A percentile compares a stretch with the other conserved stretches of the same genome.
Conservation (phyloP, 1,140 invertebrate species). For the Meloidogyne chitwoodi region DNA sequence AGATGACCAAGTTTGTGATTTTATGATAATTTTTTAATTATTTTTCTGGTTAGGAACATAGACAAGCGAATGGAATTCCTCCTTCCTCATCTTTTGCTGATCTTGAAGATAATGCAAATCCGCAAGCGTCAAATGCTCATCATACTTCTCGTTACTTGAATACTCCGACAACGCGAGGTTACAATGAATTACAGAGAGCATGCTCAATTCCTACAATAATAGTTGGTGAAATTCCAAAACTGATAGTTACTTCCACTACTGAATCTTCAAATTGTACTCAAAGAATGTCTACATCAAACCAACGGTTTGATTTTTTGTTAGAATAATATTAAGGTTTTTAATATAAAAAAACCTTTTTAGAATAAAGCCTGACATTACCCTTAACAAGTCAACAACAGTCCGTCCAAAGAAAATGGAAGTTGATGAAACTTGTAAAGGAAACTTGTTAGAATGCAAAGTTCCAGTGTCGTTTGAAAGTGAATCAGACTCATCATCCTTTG, state of each 20-base stretch:
- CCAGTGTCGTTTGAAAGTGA: not conserved
- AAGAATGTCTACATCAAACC: not conserved
- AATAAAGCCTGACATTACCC: not conserved
- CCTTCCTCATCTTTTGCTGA: slow-evolving; percentile 7
- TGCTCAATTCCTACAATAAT: slow-evolving; percentile 51
- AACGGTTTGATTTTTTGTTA: not conserved
- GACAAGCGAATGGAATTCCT: not conserved
- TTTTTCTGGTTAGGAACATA: not conserved
- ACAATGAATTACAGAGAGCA: slow-evolving; percentile 42
- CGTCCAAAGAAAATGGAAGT: not conserved
- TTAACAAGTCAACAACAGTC: not conserved
- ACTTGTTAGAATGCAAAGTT: not conserved
- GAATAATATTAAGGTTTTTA: not conserved
- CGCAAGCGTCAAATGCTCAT: not conserved
- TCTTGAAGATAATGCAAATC: not conserved
- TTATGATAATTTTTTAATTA: not conserved
- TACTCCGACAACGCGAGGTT: not conserved
- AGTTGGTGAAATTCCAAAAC: slow-evolving; percentile 48
- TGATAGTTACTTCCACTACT: slow-evolving; percentile 41
- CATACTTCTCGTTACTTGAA: not conserved
- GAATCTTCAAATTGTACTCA: slow-evolving; percentile 9
- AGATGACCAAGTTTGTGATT: slow-evolving; percentile 2
- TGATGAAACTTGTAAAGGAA: not conserved
- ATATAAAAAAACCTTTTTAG: not conserved
- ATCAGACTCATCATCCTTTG: not conserved